Conservation (phyloP, 2,113 vertebrate genomes). For the Scomber japonicus region DNA sequence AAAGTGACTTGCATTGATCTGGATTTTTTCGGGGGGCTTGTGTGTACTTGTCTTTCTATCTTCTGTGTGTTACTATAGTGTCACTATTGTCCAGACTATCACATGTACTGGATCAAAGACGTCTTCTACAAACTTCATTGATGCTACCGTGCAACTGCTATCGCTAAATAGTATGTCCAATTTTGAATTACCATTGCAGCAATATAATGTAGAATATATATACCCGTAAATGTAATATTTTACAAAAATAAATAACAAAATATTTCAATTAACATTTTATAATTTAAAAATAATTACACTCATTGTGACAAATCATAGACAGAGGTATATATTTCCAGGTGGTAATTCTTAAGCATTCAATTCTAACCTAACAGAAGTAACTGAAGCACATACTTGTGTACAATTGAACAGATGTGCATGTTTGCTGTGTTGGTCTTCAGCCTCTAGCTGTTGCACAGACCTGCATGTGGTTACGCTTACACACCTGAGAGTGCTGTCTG, state of each 20-base stretch:
- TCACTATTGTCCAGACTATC: background rate
- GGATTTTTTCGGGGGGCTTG: background rate
- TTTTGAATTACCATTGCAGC: too few relatives aligned
- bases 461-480: slow-evolving; percentile 30
- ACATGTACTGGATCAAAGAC: background rate
- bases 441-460: slow-evolving; percentile 18
- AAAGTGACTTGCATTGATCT: too few relatives aligned
- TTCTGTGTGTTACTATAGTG: background rate
- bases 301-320: background rate
- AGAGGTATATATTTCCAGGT: background rate
- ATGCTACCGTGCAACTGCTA: background rate
- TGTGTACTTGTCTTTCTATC: background rate
- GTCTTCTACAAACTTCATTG: background rate
- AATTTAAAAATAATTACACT: background rate
- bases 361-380: background rate
- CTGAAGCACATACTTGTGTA: background rate
- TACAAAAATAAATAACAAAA: background rate
- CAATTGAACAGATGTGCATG: background rate
- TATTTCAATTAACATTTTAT: background rate
- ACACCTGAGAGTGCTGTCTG: slow-evolving; percentile 30
- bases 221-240: background rate
- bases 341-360: background rate
- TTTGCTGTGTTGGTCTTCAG: background rate
- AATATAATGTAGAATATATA: too few relatives aligned
- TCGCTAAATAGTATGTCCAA: too few relatives aligned